These are phyloP conservation scores for Elephantulus edwardii DNA, from an alignment of 2,113 vertebrate species.

Conservation along the genomic window DNA sequence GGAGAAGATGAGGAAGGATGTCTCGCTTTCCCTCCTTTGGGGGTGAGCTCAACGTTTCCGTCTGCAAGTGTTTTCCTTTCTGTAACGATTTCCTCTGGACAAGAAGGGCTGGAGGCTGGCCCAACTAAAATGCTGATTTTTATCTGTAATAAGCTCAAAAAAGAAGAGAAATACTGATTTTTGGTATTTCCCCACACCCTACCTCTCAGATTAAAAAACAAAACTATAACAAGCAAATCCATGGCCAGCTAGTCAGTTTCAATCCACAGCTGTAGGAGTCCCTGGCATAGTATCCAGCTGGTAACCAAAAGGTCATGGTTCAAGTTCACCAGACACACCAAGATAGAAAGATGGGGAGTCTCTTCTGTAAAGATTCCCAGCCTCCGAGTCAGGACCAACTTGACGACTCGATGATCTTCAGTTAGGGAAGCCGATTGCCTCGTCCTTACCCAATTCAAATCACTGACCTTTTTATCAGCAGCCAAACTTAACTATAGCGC, in stretches of 20 bases:
- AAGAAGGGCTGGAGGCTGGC: neutral
- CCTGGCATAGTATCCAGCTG: too few relatives aligned
- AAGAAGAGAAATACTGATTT: neutral
- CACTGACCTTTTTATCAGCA: neutral
- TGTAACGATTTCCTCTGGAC: neutral
- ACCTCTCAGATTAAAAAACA: neutral
- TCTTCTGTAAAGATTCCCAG: too few relatives aligned
- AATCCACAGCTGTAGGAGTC: too few relatives aligned
- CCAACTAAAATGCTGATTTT: fast-evolving
- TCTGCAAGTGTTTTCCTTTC: neutral
- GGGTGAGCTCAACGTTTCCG: neutral
- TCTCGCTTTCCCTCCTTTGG: neutral
- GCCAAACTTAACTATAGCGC: neutral
- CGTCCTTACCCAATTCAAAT: neutral
- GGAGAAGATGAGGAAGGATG: neutral
- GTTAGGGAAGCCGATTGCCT: too few relatives aligned
- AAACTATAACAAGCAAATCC: too few relatives aligned
- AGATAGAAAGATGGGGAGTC: too few relatives aligned
- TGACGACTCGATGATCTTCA: too few relatives aligned
- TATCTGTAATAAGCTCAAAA: neutral
- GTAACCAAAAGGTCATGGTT: too few relatives aligned
- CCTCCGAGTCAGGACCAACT: too few relatives aligned
- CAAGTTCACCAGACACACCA: too few relatives aligned
- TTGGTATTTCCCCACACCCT: too few relatives aligned
- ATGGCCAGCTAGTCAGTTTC: too few relatives aligned